Conservation (phyloP, 2,113 vertebrate species). For the Chloebia gouldiae region DNA sequence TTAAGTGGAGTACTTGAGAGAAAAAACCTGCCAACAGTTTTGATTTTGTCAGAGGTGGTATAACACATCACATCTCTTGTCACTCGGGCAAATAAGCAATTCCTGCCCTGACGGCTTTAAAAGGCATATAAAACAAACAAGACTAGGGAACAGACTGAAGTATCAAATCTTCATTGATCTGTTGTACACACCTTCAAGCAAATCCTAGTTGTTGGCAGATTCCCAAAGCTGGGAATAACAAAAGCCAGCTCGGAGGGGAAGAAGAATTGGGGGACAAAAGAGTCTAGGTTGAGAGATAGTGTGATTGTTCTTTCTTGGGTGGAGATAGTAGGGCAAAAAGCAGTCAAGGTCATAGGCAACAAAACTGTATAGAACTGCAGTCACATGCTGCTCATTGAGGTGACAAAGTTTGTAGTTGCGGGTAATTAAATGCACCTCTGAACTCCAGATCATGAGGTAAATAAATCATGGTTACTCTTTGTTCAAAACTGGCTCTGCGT, state of each 20-base stretch:
- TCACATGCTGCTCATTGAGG: background rate
- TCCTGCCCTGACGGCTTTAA: background rate
- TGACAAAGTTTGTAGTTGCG: background rate
- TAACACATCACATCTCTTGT: accelerated
- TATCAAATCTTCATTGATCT: background rate
- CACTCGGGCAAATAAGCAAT: background rate
- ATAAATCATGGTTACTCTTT: background rate
- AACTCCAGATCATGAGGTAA: background rate
- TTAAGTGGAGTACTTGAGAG: background rate
- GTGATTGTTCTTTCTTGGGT: background rate
- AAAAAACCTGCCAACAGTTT: background rate
- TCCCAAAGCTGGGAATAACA: background rate
- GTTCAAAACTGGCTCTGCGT: background rate
- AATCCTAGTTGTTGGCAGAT: background rate
- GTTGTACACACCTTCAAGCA: background rate
- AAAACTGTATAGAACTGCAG: background rate
- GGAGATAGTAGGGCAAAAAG: background rate
- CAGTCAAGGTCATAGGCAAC: background rate
- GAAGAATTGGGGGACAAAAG: background rate
- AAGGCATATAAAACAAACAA: background rate
- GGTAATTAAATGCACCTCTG: background rate
- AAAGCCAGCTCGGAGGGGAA: background rate
- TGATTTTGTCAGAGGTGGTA: background rate
- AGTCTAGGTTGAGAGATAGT: background rate
- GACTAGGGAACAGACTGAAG: background rate